Conservation (phyloP, 2,113 vertebrate species). For the Diadophis punctatus region DNA sequence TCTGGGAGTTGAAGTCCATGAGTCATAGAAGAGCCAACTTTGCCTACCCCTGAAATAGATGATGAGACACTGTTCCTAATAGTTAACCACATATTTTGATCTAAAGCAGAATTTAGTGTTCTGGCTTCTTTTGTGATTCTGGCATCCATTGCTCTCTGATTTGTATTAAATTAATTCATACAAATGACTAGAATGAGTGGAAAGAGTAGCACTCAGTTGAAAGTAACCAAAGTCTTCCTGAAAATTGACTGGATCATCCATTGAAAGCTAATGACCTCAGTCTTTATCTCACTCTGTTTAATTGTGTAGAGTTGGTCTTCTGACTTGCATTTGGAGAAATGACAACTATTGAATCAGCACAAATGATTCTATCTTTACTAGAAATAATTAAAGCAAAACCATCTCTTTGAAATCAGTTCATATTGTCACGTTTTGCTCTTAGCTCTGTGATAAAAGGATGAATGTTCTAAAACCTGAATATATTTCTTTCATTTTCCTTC, state of each 20-base stretch:
- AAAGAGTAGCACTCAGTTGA: background rate
- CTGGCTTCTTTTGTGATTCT: background rate
- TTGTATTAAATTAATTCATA: background rate
- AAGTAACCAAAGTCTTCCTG: background rate
- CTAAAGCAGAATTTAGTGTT: background rate
- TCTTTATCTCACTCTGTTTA: background rate
- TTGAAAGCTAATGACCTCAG: background rate
- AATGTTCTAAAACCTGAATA: background rate
- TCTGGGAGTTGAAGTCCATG: no score
- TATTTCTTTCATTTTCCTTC: background rate
- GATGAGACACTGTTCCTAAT: background rate
- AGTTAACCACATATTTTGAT: background rate
- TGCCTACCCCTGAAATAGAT: no score
- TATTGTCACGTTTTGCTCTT: background rate
- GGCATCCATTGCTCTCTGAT: background rate
- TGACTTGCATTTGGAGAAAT: background rate
- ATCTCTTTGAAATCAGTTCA: background rate
- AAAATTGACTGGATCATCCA: background rate
- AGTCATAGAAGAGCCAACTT: no score
- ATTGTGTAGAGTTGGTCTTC: background rate
- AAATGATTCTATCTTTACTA: background rate
- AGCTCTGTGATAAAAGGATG: background rate
- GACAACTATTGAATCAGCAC: background rate
- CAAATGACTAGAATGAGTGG: background rate
- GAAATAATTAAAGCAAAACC: constrained; percentile 3